phyloP scores from a whole-genome alignment of 1,140 invertebrate species.

The Odontomachus brunneus region DNA sequence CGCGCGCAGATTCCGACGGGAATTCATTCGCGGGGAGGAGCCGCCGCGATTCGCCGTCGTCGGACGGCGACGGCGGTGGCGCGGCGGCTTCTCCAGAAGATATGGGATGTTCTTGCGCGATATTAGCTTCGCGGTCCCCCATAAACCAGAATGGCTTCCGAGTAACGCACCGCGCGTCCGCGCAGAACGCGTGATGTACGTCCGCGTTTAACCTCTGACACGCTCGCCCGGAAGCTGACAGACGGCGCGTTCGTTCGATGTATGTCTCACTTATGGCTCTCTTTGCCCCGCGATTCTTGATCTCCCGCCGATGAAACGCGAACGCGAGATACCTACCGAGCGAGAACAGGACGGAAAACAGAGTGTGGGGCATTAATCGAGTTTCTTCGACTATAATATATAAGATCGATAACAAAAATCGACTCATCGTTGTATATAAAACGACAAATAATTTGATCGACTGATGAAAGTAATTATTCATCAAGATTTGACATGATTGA shows the following conservation, averaged over 20 bases:
- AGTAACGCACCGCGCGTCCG: constrained; percentile 18
- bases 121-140: constrained; percentile 43
- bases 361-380: too few species aligned
- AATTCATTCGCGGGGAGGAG: constrained; percentile 60
- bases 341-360: too few species aligned
- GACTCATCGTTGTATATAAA: too few species aligned
- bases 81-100: constrained; percentile 8
- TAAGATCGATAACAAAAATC: too few species aligned
- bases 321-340: too few species aligned
- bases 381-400: too few species aligned
- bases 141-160: constrained; percentile 55
- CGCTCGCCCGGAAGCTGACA: constrained; percentile 48
- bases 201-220: constrained; percentile 37
- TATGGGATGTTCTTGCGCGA: constrained; percentile 26
- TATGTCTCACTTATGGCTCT: neutral
- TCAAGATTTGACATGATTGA: too few species aligned
- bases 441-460: too few species aligned
- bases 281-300: too few species aligned
- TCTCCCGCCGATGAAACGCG: too few species aligned
- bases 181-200: constrained; percentile 51
- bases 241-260: constrained; percentile 39
- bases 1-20: constrained; percentile 56
- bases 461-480: too few species aligned
- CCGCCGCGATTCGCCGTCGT: neutral
- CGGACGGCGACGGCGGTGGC: constrained; percentile 7